phyloP scores from a whole-genome alignment of 2,113 vertebrate genomes.

The Peromyscus maniculatus region DNA sequence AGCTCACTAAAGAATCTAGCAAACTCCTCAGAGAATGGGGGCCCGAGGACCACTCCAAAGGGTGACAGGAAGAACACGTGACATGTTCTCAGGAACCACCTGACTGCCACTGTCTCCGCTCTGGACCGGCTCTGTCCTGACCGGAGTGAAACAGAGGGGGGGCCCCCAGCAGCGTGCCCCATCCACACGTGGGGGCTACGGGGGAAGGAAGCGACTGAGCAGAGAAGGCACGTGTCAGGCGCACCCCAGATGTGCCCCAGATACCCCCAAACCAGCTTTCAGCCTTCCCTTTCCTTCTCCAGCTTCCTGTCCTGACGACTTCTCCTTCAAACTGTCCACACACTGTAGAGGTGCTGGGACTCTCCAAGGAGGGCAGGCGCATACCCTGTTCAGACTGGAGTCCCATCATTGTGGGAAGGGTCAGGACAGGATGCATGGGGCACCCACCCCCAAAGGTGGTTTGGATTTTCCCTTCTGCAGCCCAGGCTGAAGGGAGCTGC shows the following conservation, averaged over 20 bases:
- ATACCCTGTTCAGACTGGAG: not conserved
- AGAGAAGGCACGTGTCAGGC: too few relatives aligned
- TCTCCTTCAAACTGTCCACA: not conserved
- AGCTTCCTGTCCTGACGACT: not conserved
- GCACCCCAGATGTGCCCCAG: accelerated
- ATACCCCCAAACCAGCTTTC: not conserved
- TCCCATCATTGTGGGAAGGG: not conserved
- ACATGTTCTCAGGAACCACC: accelerated
- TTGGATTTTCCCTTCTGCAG: not conserved
- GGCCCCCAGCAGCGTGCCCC: not conserved
- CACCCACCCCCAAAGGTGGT: accelerated
- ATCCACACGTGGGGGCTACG: not conserved
- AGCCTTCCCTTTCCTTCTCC: not conserved
- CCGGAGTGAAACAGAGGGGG: too few relatives aligned
- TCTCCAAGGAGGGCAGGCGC: accelerated
- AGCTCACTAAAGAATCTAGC: too few relatives aligned
- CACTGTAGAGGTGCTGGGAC: not conserved
- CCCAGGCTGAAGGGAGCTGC: not conserved
- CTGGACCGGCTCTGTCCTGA: accelerated
- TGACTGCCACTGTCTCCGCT: not conserved
- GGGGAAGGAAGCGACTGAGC: accelerated
- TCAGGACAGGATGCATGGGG: accelerated
- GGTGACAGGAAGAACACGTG: not conserved
- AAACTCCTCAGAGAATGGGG: not conserved
- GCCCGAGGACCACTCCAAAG: not conserved